Evolutionary conservation across 2,888 invertebrate genomes (phyloP).

Genomic region (Zootermopsis nevadensis): DNA sequence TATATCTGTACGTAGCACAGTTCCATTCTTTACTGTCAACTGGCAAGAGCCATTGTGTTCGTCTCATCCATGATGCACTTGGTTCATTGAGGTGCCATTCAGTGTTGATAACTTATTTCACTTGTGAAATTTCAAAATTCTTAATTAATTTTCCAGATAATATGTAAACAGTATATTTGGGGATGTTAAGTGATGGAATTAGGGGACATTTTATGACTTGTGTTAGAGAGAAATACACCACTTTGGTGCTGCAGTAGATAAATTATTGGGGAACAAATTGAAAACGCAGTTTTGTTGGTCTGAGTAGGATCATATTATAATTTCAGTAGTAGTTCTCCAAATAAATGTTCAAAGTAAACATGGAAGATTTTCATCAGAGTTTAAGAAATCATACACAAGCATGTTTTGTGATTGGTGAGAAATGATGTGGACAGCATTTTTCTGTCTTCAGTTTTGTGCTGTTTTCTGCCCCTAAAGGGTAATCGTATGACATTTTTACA

Average conservation of each 20-base stretch:
- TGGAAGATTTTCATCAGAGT: slow-evolving; percentile 2
- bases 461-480: not conserved
- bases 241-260: not conserved
- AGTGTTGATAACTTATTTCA: slow-evolving; percentile 42
- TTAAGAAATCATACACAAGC: not conserved
- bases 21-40: slow-evolving; percentile 27
- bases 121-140: slow-evolving; percentile 32
- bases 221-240: not conserved
- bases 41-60: slow-evolving; percentile 17
- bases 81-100: slow-evolving; percentile 42
- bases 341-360: not conserved
- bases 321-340: not conserved
- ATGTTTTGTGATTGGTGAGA: not conserved
- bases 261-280: not conserved
- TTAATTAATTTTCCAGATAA: slow-evolving; percentile 15
- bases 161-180: not conserved
- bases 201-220: not conserved
- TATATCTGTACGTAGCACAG: slow-evolving; percentile 38
- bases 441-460: not conserved
- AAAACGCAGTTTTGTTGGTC: not conserved
- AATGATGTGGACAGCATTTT: not conserved
- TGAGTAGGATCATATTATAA: not conserved
- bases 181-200: not conserved
- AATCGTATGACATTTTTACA: not conserved
- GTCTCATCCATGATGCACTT: slow-evolving; percentile 25